These are phyloP conservation scores for Anoplolepis gracilipes DNA, from an alignment of 1,140 invertebrate genomes.

Conservation along the genomic window DNA sequence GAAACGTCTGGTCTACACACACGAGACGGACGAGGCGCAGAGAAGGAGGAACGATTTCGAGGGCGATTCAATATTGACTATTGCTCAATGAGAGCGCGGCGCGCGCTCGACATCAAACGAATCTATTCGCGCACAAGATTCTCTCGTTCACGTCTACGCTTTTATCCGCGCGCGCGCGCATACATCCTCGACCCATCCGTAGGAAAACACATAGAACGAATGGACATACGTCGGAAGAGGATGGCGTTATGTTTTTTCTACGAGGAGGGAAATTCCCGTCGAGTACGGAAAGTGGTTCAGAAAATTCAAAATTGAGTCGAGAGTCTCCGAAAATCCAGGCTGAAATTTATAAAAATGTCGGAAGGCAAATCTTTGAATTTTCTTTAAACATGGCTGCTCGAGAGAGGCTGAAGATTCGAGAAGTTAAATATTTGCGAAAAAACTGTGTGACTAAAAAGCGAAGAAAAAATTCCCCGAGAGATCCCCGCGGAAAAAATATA, in stretches of 20 bases:
- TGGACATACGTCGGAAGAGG: conserved; percentile 9
- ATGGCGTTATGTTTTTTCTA: neutral
- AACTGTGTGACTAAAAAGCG: neutral
- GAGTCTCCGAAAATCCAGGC: neutral
- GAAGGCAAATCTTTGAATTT: neutral
- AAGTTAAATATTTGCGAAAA: neutral
- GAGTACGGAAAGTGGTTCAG: neutral
- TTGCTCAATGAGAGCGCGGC: conserved; percentile 37
- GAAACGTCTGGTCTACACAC: conserved; percentile 10
- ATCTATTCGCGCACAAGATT: conserved; percentile 53
- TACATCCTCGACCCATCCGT: neutral
- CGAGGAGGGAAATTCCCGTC: neutral
- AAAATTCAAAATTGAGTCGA: neutral
- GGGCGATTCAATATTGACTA: conserved; percentile 60
- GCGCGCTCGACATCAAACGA: conserved; percentile 54
- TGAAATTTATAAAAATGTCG: neutral
- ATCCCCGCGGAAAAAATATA: neutral
- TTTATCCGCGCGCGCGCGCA: too few species aligned
- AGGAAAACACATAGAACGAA: conserved; percentile 12
- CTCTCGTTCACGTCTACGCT: conserved; percentile 46
- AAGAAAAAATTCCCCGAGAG: neutral
- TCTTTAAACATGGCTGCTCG: neutral
- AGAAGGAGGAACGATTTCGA: conserved; percentile 44
- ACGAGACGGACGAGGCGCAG: neutral
- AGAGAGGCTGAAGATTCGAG: neutral